These are phyloP conservation scores for Daktulosphaira vitifoliae DNA, from an alignment of 1,140 invertebrate genomes.

Conservation along the genomic window DNA sequence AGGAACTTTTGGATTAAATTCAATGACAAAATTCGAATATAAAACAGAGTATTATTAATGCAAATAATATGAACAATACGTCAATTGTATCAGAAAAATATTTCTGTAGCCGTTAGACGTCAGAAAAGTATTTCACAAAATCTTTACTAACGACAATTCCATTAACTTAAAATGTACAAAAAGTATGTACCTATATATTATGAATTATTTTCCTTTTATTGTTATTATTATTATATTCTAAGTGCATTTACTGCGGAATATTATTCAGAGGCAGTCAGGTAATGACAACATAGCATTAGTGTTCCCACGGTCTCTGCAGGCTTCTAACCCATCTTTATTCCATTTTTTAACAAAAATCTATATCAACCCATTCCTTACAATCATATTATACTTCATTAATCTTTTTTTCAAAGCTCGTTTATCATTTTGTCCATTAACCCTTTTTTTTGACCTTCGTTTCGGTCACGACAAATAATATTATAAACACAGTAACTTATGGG, in stretches of 20 bases:
- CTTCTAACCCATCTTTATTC: slow-evolving; percentile 31
- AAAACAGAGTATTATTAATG: too few species aligned
- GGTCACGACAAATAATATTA: slow-evolving; percentile 2
- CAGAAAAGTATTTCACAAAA: slow-evolving; percentile 25
- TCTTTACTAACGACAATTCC: slow-evolving; percentile 28
- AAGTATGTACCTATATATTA: neutral
- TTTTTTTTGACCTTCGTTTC: slow-evolving; percentile 24
- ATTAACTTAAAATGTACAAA: slow-evolving; percentile 13
- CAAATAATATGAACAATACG: too few species aligned
- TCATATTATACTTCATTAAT: slow-evolving; percentile 18
- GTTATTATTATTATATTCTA: slow-evolving; percentile 32
- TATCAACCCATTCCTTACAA: slow-evolving; percentile 28
- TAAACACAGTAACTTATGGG: neutral
- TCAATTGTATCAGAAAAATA: neutral
- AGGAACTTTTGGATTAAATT: too few species aligned
- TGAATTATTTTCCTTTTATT: neutral
- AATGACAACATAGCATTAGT: slow-evolving; percentile 14
- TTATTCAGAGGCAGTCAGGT: slow-evolving; percentile 23
- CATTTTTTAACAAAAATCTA: slow-evolving; percentile 33
- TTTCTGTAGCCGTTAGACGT: neutral
- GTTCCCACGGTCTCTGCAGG: slow-evolving; percentile 29
- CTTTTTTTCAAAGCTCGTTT: slow-evolving; percentile 27
- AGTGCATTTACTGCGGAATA: slow-evolving; percentile 13
- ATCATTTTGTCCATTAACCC: slow-evolving; percentile 33
- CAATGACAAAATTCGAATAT: too few species aligned